These are phyloP conservation scores for Manduca sexta DNA, from an alignment of 1,140 invertebrate genomes.

Conservation along the genomic window DNA sequence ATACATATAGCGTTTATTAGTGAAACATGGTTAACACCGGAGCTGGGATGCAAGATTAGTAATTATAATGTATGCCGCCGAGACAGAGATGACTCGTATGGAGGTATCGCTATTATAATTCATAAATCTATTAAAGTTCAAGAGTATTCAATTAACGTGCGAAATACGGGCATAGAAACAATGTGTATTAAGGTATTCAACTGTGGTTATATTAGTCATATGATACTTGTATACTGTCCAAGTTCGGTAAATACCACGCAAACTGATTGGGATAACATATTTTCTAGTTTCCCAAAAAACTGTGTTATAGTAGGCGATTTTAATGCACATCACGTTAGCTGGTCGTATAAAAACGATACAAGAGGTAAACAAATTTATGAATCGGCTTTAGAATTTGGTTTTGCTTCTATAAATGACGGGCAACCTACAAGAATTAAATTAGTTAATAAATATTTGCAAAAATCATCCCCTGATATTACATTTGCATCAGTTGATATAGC, in stretches of 20 bases:
- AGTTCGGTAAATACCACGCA: not conserved
- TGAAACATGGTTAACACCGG: not conserved
- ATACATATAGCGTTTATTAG: not conserved
- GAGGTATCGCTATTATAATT: not conserved
- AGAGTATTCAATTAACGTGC: not conserved
- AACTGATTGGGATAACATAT: not conserved
- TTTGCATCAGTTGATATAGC: slow-evolving; percentile 4
- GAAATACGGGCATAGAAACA: not conserved
- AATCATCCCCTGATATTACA: slow-evolving; percentile 2
- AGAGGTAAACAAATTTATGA: slow-evolving; percentile 2
- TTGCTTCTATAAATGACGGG: not conserved
- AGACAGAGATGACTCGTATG: not conserved
- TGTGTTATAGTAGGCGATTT: not conserved
- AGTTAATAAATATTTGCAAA: not conserved
- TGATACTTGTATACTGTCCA: not conserved
- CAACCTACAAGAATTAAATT: not conserved
- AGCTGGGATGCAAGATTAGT: not conserved
- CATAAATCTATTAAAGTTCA: slow-evolving; percentile 2
- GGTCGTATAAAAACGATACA: slow-evolving; percentile 5
- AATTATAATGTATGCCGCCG: not conserved
- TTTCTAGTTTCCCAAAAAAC: not conserved
- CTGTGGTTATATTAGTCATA: not conserved
- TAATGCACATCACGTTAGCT: not conserved
- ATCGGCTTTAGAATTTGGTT: not conserved
- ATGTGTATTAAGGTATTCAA: not conserved